phyloP scores from a whole-genome alignment of 2,888 invertebrate species.

The Frankliniella fusca region DNA sequence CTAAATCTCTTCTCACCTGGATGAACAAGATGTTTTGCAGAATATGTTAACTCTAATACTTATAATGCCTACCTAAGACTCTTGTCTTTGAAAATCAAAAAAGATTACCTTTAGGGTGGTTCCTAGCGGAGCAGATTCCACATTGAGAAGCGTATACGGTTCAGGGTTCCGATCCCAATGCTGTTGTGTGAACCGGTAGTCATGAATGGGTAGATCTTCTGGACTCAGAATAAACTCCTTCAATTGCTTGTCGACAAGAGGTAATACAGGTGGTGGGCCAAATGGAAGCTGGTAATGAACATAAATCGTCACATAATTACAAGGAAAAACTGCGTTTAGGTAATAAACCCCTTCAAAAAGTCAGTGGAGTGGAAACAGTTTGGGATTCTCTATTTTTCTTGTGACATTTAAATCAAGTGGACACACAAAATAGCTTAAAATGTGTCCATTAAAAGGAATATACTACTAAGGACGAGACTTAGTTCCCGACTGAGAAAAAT shows the following conservation, averaged over 20 bases:
- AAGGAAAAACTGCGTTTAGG: no score
- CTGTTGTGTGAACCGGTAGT: conserved; percentile 62
- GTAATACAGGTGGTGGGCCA: conserved; percentile 61
- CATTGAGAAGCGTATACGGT: conserved; percentile 52
- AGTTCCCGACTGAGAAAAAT: no score
- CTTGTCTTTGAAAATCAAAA: conserved; percentile 45
- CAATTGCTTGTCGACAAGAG: conserved; percentile 60
- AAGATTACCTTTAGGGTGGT: conserved; percentile 52
- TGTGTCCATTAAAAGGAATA: no score
- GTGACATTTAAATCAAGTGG: no score
- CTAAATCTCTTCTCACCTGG: conserved; percentile 66
- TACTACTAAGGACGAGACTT: no score
- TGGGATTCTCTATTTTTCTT: no score
- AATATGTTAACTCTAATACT: conserved; percentile 25
- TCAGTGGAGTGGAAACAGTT: no score
- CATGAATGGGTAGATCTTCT: conserved; percentile 68
- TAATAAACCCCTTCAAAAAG: no score
- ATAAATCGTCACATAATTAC: no score
- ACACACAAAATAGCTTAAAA: no score
- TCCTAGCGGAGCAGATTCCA: conserved; percentile 51
- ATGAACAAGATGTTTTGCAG: conserved; percentile 38
- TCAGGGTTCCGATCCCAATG: conserved; percentile 60
- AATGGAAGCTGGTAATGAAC: conserved; percentile 44
- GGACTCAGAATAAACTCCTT: conserved; percentile 63
- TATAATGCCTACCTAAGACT: not conserved